phyloP scores from a whole-genome alignment of 2,888 invertebrate genomes.

The Tenthredo mesomela region DNA sequence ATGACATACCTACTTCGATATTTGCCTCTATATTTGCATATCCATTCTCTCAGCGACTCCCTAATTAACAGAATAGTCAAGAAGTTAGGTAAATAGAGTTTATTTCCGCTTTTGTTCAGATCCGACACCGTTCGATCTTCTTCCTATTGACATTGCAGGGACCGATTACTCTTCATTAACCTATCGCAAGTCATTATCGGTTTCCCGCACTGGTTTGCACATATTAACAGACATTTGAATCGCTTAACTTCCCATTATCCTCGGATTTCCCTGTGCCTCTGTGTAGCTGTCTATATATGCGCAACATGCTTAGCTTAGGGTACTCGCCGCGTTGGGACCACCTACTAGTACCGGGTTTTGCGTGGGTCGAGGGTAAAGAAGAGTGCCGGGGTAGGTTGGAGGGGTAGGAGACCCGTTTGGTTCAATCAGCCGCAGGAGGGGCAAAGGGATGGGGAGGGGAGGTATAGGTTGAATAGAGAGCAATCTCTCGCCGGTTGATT shows the following conservation, averaged over 20 bases:
- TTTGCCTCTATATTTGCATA: not conserved
- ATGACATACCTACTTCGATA: too few species aligned
- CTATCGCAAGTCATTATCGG: conserved; percentile 13
- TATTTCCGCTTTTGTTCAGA: not conserved
- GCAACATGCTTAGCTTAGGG: conserved; percentile 34
- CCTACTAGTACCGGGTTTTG: conserved; percentile 21
- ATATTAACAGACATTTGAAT: conserved; percentile 41
- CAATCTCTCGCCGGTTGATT: conserved; percentile 70
- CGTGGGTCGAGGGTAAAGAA: conserved; percentile 14
- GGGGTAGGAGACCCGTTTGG: conserved; percentile 54
- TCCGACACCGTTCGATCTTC: not conserved
- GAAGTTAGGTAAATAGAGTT: not conserved
- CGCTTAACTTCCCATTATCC: conserved; percentile 49
- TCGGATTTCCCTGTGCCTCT: conserved; percentile 15
- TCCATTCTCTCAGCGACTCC: not conserved
- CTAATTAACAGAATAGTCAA: not conserved
- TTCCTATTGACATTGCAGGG: not conserved
- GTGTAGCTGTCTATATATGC: conserved; percentile 26
- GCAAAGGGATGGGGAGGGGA: conserved; percentile 64
- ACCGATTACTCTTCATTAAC: conserved; percentile 12
- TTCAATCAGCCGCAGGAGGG: conserved; percentile 70
- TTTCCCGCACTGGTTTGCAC: not conserved
- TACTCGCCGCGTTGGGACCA: conserved; percentile 42
- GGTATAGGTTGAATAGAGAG: conserved; percentile 61
- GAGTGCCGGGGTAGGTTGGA: not conserved